These are phyloP conservation scores for Sphaeridia pumilis DNA, from an alignment of 2,888 invertebrate genomes.

Conservation along the genomic window DNA sequence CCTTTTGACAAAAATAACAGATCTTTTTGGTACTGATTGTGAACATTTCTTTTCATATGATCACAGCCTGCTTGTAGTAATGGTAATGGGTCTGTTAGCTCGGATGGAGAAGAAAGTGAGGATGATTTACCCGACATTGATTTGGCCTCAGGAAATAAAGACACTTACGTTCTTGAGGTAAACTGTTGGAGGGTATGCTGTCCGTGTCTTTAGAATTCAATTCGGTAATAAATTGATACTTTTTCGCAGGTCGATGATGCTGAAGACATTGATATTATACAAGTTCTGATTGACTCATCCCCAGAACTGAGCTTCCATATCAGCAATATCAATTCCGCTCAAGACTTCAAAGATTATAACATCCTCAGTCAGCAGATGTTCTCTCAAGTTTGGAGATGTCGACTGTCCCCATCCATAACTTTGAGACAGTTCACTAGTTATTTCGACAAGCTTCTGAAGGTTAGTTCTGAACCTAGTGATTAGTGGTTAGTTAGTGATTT, in stretches of 20 bases:
- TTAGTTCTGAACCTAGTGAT: conserved; percentile 31
- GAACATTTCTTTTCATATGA: no score
- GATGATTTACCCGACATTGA: conserved; percentile 52
- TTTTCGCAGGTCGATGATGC: conserved; percentile 59
- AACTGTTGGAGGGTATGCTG: conserved; percentile 7
- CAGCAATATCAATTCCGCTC: conserved; percentile 63
- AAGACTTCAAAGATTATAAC: conserved; percentile 56
- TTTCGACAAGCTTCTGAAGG: conserved; percentile 43
- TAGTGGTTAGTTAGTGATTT: not conserved
- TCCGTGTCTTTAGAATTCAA: conserved; percentile 1
- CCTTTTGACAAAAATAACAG: no score
- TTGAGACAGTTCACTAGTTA: conserved; percentile 39
- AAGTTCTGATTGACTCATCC: conserved; percentile 58
- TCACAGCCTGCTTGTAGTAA: conserved; percentile 12
- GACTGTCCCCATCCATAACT: conserved; percentile 37
- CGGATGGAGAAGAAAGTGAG: conserved; percentile 51
- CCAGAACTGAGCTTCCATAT: conserved; percentile 66
- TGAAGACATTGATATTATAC: conserved; percentile 65
- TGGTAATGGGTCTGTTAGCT: conserved; percentile 36
- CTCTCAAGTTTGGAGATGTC: conserved; percentile 58
- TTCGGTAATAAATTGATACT: not conserved
- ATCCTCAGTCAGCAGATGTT: conserved; percentile 69
- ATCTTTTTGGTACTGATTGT: no score
- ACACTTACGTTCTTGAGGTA: conserved; percentile 67
- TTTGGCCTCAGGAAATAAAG: conserved; percentile 60